Evolutionary conservation across 2,888 invertebrate species (phyloP), one percentile per base, ranked within the genome.

Genomic region (Abrostola triplasia): DNA sequence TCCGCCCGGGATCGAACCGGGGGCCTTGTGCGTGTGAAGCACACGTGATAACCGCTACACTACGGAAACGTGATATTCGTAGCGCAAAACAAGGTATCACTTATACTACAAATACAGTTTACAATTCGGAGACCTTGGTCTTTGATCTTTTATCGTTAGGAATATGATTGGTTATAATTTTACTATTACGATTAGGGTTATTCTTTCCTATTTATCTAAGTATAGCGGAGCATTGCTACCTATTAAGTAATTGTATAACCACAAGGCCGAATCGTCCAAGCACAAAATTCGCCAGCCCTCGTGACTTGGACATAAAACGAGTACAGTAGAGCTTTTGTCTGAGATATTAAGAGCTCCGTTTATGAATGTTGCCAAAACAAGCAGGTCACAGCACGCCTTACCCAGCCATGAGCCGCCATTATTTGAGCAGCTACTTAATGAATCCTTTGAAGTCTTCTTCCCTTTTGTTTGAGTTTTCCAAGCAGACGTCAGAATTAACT

Each of bases 1-100:
- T 96, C 95, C 95, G 95, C 95, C 96, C 95, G 95, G 96, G 96
- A 95, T 96, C 95, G 95, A 95, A 95, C 96, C 96, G 96, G 95
- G 96, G 96, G 90, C 95, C 95, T 96, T 96, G 96, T 96, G 96
- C 96, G 96, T 96, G 96, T 96, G 96, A 96, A 96, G 96, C 96
- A 96, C 96, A 96, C 96, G 96, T 96, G 96, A 96, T 96, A 96
- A 96, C 96, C 96, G 95, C 96, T 96, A 96, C 96, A 96, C 96
- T 96, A 96, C 96, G 96, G 95, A 95, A 96, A 96, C 96, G 77
- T 85, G 49, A 9, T 0, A 5, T 2, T 1, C 0, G 0, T 0
- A 0, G 0, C 0, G 0, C 6, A 0, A 68, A 73, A 64, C 41
- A 47, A 10, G n/a, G 9, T 42, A 41, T 44, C 6, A 44, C 1